Evolutionary conservation across 2,888 invertebrate genomes (phyloP), one percentile per base, ranked within the genome.

Genomic region (Ennomos quercinarius): DNA sequence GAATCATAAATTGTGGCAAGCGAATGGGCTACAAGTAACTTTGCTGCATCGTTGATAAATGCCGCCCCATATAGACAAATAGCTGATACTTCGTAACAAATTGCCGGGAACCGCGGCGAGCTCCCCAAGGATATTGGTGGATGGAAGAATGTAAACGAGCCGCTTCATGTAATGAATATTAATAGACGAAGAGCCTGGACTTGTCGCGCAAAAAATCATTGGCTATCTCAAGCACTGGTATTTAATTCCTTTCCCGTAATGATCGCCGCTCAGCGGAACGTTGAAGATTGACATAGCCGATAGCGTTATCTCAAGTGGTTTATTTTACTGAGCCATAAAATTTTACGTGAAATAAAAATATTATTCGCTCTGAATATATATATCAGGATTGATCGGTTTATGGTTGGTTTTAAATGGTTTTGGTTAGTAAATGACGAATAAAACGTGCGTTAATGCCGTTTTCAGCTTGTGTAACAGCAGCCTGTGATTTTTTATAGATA

Each of bases 21-120:
- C 64, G 61, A 73, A 71, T 68, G 65, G 71, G 66, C 67, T 66
- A 76, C 64, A 73, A 76, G 60, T 68, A 70, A 77, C 66, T 70
- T 69, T 70, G 73, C 68, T 70, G 68, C 67, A 57, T 63, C 67
- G 64, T 71, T 83, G 84, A 88, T 80, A 81, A 84, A 88, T 84
- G 82, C 74, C 50, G 70, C 72, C 76, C 74, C 74, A 77, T 77
- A 69, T 79, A 78, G 86, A 87, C 85, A 87, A 88, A 88, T 88
- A 81, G 84, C 82, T 78, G 70, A 74, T 73, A 75, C 72, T 74
- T 70, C 71, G 73, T 76, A 78, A 86, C 82, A 84, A 88, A 87
- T 87, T 78, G 76, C 81, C 69, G 65, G 71, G 72, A 73, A 78
- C 70, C 64, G 68, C 70, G 59, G 67, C 66, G 62, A 67, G 66